Percentiles rank a stretch among this genome's conserved stretches.
phyloP scores from a whole-genome alignment of 2,888 invertebrate genomes.

The Pristionchus mayeri region DNA sequence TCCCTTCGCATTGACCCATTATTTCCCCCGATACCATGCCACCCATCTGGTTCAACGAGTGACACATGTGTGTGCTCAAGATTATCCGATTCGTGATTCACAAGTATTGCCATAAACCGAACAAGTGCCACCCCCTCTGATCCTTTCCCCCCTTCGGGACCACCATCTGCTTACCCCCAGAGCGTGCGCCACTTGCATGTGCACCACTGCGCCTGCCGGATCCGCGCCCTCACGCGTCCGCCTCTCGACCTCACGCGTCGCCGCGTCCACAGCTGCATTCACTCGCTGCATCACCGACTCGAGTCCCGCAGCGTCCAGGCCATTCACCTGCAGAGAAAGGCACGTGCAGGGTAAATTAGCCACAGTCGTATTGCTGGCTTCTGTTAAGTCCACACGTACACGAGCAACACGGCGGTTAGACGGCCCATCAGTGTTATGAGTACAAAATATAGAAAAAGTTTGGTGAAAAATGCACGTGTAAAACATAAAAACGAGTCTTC shows the following conservation, averaged over 20 bases:
- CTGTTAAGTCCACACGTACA: too few relatives aligned
- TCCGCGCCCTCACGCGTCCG: background rate
- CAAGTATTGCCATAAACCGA: too few relatives aligned
- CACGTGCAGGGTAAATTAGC: background rate
- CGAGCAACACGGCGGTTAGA: too few relatives aligned
- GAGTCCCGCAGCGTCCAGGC: conserved; percentile 12
- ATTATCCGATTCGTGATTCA: too few relatives aligned
- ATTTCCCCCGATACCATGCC: too few relatives aligned
- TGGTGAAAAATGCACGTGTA: background rate
- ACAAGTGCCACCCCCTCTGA: background rate
- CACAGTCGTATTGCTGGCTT: background rate
- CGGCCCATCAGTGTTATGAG: too few relatives aligned
- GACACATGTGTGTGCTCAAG: too few relatives aligned
- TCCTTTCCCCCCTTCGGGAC: background rate
- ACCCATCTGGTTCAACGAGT: too few relatives aligned
- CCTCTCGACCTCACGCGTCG: background rate
- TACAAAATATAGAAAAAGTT: too few relatives aligned
- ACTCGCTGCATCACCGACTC: conserved; percentile 21
- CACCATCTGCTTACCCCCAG: background rate
- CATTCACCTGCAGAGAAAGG: conserved; percentile 1
- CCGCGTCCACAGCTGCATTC: background rate
- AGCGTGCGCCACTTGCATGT: background rate
- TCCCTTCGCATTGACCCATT: too few relatives aligned
- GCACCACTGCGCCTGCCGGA: background rate
- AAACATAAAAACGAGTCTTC: background rate